Evolutionary conservation across 2,797 vertebrate species (phyloP).

Genomic region (Natrix natrix): DNA sequence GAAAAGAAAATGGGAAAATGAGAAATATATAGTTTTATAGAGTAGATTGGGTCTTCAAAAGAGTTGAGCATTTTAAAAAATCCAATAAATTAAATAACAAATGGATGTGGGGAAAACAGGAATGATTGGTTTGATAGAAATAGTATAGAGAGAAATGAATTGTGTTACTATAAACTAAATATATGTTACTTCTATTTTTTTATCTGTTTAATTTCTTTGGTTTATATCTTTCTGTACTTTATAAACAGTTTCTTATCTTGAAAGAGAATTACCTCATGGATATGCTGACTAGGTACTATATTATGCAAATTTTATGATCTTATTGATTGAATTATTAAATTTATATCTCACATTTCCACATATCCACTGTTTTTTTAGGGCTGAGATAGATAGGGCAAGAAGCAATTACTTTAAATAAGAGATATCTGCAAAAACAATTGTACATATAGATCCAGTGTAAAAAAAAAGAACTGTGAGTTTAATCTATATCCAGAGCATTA

Average conservation of each 20-base stretch:
- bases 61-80: not conserved
- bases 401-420: not conserved
- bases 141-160: not conserved
- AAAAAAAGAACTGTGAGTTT: not conserved
- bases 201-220: not conserved
- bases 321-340: not conserved
- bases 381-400: not conserved
- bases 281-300: not conserved
- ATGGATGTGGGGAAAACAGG: not conserved
- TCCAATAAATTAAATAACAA: not conserved
- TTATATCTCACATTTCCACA: not conserved
- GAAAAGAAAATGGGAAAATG: not conserved
- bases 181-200: not conserved
- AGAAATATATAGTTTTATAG: not conserved
- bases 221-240: not conserved
- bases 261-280: not conserved
- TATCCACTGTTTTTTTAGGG: not conserved
- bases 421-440: not conserved
- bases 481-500: not conserved
- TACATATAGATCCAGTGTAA: not conserved
- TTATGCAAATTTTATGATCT: not conserved
- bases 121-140: not conserved
- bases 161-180: not conserved
- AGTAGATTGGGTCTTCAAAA: not conserved
- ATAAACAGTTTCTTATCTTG: not conserved